Base-by-base conservation (phyloP, 2,888 invertebrate genomes). In the Euspilapteryx auroguttella region DNA sequence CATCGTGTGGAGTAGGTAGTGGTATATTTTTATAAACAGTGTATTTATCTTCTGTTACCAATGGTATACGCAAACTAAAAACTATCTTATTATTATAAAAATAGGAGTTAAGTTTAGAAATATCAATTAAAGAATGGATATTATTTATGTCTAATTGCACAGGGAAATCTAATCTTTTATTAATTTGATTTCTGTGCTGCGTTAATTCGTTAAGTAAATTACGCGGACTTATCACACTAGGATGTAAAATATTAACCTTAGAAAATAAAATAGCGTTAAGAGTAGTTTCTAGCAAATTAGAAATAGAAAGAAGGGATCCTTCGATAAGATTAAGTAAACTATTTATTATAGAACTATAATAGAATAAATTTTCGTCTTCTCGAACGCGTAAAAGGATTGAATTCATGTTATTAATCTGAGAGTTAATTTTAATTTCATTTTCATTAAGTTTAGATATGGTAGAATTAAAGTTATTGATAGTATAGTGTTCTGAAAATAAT, bases 391-490 rank as follows among this genome's bases (percentile, higher is more conserved):
- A n/a, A n/a, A n/a, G n/a, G n/a, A n/a, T n/a, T n/a, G n/a, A n/a
- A 10, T 25, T 14, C 7, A 25, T 13, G 5, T 25, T 14, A 14
- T 25, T n/a, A 4, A 25, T 14, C 10, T 25, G 25, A 6, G 25
- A 9, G 20, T 36, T 39, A 22, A 39, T 14, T 29, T 28, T 34
- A 9, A 32, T 28, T 27, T 38, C 34, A 12, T 37, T 36, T 32
- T 37, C 11, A 28, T 40, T 38, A 21, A 37, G 14, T 28, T 33
- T 37, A n/a, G 21, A 27, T 12, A 35, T 24, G 27, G 33, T 27
- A 12, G 31, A 27, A 12, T 40, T 38, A 20, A 37, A 20, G 24
- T 33, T 36, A 10, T 22, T 25, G 13, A n/a, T n/a, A n/a, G n/a
- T n/a, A n/a, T n/a, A n/a, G n/a, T n/a, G n/a, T n/a, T n/a, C n/a